These are phyloP conservation scores for Oeneis ivallda DNA, from an alignment of 2,888 invertebrate species.

Conservation along the genomic window DNA sequence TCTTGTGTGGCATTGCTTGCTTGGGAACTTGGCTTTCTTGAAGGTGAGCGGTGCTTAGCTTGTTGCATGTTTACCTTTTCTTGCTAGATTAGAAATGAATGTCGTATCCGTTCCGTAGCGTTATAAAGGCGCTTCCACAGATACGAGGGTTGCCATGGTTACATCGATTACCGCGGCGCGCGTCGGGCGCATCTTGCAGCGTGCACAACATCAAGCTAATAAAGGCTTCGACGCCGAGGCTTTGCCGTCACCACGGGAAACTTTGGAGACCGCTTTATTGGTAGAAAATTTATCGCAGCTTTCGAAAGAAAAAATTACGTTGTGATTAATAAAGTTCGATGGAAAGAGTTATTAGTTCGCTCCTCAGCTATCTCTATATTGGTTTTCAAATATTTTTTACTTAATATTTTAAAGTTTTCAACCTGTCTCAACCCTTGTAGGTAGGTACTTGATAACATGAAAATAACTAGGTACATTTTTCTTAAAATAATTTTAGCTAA, in stretches of 20 bases:
- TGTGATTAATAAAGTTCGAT: slow-evolving; percentile 26
- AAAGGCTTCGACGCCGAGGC: slow-evolving; percentile 39
- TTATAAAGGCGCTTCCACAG: slow-evolving; percentile 43
- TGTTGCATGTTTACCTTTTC: too few species aligned
- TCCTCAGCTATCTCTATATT: slow-evolving; percentile 1
- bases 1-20: too few species aligned
- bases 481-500: slow-evolving; percentile 38
- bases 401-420: too few species aligned
- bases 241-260: slow-evolving; percentile 27
- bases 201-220: slow-evolving; percentile 64
- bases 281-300: slow-evolving; percentile 16
- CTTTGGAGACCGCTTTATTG: slow-evolving; percentile 31
- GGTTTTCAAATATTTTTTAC: background rate
- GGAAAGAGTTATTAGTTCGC: slow-evolving; percentile 14
- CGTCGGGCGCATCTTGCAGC: slow-evolving; percentile 70
- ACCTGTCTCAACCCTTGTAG: too few species aligned
- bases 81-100: too few species aligned
- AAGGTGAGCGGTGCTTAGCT: background rate
- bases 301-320: slow-evolving; percentile 19
- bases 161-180: slow-evolving; percentile 66
- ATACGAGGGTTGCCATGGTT: slow-evolving; percentile 63
- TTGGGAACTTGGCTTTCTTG: too few species aligned
- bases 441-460: background rate
- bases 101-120: slow-evolving; percentile 16
- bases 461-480: slow-evolving; percentile 16